phyloP scores from a whole-genome alignment of 2,113 vertebrate genomes.

The Siphamia tubifer region DNA sequence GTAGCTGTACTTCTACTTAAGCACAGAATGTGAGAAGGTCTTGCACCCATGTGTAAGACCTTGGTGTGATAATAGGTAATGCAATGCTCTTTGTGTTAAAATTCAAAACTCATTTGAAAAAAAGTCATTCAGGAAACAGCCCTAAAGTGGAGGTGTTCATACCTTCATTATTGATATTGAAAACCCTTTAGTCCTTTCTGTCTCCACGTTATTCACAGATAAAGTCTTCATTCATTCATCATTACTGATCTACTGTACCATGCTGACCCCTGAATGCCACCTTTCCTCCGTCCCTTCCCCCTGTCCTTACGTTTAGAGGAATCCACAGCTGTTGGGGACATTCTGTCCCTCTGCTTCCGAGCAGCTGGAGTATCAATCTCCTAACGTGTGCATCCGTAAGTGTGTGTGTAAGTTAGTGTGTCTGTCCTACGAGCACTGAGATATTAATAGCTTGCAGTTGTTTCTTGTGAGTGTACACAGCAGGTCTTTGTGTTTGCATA shows the following conservation, averaged over 20 bases:
- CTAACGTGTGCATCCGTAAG: constrained; percentile 41
- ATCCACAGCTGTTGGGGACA: constrained; percentile 76
- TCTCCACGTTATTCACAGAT: too few relatives aligned
- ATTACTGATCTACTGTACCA: neutral
- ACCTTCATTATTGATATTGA: too few relatives aligned
- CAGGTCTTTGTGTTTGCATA: constrained; percentile 74
- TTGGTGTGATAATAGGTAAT: too few relatives aligned
- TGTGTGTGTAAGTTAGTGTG: constrained; percentile 19
- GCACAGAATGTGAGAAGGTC: too few relatives aligned
- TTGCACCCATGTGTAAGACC: too few relatives aligned
- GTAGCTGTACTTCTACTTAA: too few relatives aligned
- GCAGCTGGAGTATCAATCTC: constrained; percentile 76
- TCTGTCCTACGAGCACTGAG: constrained; percentile 37
- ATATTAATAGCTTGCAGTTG: constrained; percentile 74
- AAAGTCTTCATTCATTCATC: too few relatives aligned
- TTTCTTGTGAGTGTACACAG: constrained; percentile 67
- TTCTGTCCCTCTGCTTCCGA: constrained; percentile 72
- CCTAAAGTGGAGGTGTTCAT: too few relatives aligned
- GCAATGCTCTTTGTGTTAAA: too few relatives aligned
- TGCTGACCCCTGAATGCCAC: neutral
- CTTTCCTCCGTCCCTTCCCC: neutral
- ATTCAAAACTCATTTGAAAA: too few relatives aligned
- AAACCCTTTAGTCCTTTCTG: too few relatives aligned
- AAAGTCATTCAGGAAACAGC: too few relatives aligned
- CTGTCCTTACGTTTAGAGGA: constrained; percentile 47